Evolutionary conservation across 1,140 invertebrate genomes (phyloP).

Genomic region (Ptiloglossa arizonensis): DNA sequence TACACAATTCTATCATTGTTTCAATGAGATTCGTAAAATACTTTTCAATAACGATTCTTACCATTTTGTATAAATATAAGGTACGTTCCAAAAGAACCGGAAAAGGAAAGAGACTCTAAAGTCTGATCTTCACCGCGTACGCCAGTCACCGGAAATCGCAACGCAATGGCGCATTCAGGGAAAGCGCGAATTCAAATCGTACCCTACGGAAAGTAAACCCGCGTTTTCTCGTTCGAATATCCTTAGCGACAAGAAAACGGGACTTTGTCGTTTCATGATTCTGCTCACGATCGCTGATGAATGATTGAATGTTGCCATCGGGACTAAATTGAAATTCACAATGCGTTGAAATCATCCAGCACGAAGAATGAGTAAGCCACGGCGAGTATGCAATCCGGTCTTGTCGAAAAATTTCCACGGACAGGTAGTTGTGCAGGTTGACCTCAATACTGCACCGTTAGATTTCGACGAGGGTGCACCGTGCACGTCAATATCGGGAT

Average conservation of each 20-base stretch:
- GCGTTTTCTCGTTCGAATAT: too few relatives aligned
- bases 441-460: conserved; percentile 26
- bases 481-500: background rate
- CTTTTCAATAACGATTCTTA: conserved; percentile 48
- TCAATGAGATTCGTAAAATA: conserved; percentile 30
- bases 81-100: conserved; percentile 32
- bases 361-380: background rate
- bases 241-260: background rate
- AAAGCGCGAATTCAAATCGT: conserved; percentile 26
- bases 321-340: too few relatives aligned
- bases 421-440: background rate
- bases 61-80: conserved; percentile 40
- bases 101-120: conserved; percentile 22
- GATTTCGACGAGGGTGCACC: background rate
- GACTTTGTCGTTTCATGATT: background rate
- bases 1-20: conserved; percentile 5
- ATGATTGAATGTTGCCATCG: background rate
- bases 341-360: background rate
- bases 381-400: background rate
- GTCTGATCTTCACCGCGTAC: background rate
- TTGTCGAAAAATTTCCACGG: conserved; percentile 18
- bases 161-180: background rate
- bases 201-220: background rate
- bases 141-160: background rate
- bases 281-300: background rate